Evolutionary conservation across 2,113 vertebrate genomes (phyloP).

Genomic region (Corythornis madagascariensis): DNA sequence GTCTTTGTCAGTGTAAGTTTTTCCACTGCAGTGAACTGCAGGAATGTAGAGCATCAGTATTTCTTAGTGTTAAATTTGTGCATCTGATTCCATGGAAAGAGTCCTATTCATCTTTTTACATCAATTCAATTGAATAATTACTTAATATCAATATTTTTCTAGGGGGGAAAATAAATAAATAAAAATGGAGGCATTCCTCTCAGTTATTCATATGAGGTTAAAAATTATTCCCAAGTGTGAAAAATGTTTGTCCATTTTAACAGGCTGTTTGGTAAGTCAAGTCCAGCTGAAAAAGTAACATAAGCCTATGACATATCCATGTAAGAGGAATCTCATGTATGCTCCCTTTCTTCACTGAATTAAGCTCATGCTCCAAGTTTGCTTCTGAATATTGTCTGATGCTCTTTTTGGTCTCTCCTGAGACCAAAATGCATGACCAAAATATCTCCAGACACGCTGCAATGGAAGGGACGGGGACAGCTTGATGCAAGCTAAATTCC

Average conservation of each 20-base stretch:
- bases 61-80: not conserved
- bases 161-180: not conserved
- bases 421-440: not conserved
- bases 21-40: not conserved
- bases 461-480: too few species aligned
- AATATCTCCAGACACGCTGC: not conserved
- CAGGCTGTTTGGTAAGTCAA: not conserved
- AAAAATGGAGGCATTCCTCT: not conserved
- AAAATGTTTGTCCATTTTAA: not conserved
- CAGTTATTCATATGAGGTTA: not conserved
- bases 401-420: not conserved
- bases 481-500: too few species aligned
- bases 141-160: not conserved
- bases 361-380: not conserved
- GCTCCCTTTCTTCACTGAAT: not conserved
- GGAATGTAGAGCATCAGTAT: not conserved
- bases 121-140: not conserved
- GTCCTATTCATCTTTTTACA: not conserved
- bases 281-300: not conserved
- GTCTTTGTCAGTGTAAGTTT: not conserved
- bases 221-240: not conserved
- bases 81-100: not conserved
- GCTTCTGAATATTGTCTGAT: not conserved
- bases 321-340: not conserved
- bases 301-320: not conserved